Base-by-base conservation (phyloP, 1,140 invertebrate species). In the Popillia japonica region DNA sequence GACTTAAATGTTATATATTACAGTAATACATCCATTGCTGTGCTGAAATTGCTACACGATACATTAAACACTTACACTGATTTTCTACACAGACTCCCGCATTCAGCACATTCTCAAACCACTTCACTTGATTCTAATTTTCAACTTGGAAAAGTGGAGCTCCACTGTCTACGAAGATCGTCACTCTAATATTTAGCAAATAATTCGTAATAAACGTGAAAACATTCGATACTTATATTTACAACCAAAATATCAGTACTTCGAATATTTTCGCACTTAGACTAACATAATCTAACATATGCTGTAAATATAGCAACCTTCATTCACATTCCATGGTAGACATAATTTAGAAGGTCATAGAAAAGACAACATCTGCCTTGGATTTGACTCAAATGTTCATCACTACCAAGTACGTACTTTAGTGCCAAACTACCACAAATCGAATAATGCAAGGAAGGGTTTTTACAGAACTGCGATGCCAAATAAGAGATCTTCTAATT, bases 61-160 rank as follows among this genome's bases (percentile, higher is more conserved):
- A 85, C 84, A 83, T 78, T 1, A 80, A 81, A 79, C 9, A 34
- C 41, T 82, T 72, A 85, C 83, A 85, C 83, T 81, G 80, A 82
- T 83, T 86, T 84, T 85, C 83, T 81, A 85, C 84, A 86, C 84
- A 84, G 81, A 85, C 84, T 84, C 85, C 84, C 72, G 84, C 85
- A 79, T 82, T 86, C 80, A 86, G 84, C 85, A 86, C 85, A 83
- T 86, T 86, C 83, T 85, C 84, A 85, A 86, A 86, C 83, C 84
- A 86, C 81, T 84, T 86, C 84, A 86, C 85, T 84, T 86, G 85
- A 86, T 86, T 86, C 82, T 86, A 85, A 86, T 82, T 76, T 72
- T 81, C 78, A 79, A 59, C 82, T 79, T 77, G 76, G 78, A 48
- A 76, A 73, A 77, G 75, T 81, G 77, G 79, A 76, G 80, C 76